These are phyloP conservation scores for Meleagris gallopavo DNA, from an alignment of 2,113 vertebrate genomes.

Conservation along the genomic window DNA sequence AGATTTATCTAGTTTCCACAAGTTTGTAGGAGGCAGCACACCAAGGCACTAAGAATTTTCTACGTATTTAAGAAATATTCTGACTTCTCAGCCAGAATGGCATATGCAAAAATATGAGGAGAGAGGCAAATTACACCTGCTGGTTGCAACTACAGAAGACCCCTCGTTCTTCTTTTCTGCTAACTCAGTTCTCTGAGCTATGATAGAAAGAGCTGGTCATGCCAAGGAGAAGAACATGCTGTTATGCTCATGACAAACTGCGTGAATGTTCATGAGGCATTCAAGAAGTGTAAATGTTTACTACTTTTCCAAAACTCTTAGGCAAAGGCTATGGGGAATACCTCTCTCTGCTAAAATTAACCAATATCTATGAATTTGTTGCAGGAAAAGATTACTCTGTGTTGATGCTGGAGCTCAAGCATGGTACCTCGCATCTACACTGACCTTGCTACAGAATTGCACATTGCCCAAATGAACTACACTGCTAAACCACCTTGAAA, in stretches of 20 bases:
- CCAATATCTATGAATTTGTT: not conserved
- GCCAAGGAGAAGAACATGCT: not conserved
- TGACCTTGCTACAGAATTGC: not conserved
- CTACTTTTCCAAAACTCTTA: not conserved
- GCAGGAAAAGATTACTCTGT: not conserved
- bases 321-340: not conserved
- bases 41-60: not conserved
- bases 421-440: fast-evolving
- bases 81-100: not conserved
- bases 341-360: not conserved
- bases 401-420: not conserved
- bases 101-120: not conserved
- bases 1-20: not conserved
- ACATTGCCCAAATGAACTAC: not conserved
- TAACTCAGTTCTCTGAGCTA: not conserved
- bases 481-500: not conserved
- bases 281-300: not conserved
- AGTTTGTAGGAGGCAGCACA: not conserved
- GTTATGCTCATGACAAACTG: not conserved
- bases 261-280: not conserved
- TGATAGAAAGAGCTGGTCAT: not conserved
- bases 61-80: not conserved
- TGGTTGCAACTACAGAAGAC: not conserved
- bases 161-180: not conserved
- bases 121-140: not conserved